phyloP scores from a whole-genome alignment of 2,888 invertebrate species.

The Celastrina argiolus region DNA sequence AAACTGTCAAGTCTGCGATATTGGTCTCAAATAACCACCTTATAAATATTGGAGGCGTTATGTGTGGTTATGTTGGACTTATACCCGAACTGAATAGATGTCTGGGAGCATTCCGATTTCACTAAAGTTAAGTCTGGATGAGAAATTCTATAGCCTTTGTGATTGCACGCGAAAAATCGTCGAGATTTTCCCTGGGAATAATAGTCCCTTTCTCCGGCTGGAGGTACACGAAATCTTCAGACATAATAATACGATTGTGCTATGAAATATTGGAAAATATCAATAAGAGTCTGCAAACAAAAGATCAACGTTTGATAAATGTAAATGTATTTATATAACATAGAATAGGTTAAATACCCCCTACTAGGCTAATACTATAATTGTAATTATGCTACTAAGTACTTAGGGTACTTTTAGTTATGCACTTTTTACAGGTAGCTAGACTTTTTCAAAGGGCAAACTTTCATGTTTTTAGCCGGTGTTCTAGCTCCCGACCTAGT shows the following conservation, averaged over 20 bases:
- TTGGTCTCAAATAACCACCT: not conserved
- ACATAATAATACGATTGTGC: not conserved
- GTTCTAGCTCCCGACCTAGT: too few species aligned
- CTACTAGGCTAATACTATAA: too few species aligned
- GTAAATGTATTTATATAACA: too few species aligned
- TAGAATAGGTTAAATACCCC: too few species aligned
- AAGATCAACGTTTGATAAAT: not conserved
- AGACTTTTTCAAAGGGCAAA: too few species aligned
- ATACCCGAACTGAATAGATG: conserved; percentile 13
- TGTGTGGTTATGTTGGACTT: not conserved
- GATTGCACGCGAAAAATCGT: conserved; percentile 22
- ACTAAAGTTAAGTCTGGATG: conserved; percentile 20
- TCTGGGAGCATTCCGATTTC: conserved; percentile 22
- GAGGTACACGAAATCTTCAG: conserved; percentile 22
- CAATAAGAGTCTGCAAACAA: not conserved
- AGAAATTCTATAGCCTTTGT: conserved; percentile 22
- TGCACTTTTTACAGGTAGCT: too few species aligned
- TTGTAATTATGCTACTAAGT: too few species aligned
- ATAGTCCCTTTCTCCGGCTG: conserved; percentile 27
- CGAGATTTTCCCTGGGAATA: conserved; percentile 23
- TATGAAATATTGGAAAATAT: conserved; percentile 18
- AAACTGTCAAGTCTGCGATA: not conserved
- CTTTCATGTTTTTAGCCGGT: too few species aligned
- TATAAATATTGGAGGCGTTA: conserved; percentile 14
- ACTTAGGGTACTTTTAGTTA: too few species aligned